Evolutionary conservation across 2,888 invertebrate genomes (phyloP).

Genomic region (Syrphus vitripennis): DNA sequence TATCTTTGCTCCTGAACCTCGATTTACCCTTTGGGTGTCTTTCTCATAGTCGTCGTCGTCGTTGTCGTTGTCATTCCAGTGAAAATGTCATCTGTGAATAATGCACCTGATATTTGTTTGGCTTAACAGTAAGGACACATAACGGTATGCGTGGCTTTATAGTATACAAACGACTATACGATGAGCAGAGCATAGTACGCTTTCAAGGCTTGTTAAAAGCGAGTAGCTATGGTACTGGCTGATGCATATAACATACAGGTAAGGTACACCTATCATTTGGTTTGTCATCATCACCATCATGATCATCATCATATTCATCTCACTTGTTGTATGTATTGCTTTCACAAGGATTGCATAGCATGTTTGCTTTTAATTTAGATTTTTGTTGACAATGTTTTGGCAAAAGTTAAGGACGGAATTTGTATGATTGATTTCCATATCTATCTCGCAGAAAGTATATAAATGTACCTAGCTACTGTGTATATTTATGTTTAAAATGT

Average conservation of each 20-base stretch:
- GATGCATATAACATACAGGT: not conserved
- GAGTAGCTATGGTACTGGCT: not conserved
- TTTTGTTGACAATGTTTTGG: conserved; percentile 55
- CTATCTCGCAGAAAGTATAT: too few species aligned
- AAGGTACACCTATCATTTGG: conserved; percentile 41
- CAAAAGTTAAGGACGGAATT: conserved; percentile 27
- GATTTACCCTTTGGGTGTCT: conserved; percentile 37
- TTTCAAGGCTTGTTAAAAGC: conserved; percentile 24
- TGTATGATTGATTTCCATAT: conserved; percentile 59
- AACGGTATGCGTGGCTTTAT: conserved; percentile 35
- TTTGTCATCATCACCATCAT: conserved; percentile 55
- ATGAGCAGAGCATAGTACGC: not conserved
- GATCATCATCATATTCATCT: conserved; percentile 48
- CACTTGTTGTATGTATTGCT: conserved; percentile 33
- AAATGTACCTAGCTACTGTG: not conserved
- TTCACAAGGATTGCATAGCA: conserved; percentile 49
- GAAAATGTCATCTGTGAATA: conserved; percentile 65
- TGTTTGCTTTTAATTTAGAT: conserved; percentile 68
- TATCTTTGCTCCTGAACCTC: conserved; percentile 48
- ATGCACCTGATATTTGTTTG: conserved; percentile 67
- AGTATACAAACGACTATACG: not conserved
- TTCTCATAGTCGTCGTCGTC: conserved; percentile 20
- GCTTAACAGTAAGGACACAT: conserved; percentile 53
- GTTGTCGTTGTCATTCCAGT: conserved; percentile 3
- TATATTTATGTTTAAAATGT: not conserved